These are phyloP conservation scores for Prosopocoilus inquinatus DNA, from an alignment of 2,888 invertebrate species.

Conservation along the genomic window DNA sequence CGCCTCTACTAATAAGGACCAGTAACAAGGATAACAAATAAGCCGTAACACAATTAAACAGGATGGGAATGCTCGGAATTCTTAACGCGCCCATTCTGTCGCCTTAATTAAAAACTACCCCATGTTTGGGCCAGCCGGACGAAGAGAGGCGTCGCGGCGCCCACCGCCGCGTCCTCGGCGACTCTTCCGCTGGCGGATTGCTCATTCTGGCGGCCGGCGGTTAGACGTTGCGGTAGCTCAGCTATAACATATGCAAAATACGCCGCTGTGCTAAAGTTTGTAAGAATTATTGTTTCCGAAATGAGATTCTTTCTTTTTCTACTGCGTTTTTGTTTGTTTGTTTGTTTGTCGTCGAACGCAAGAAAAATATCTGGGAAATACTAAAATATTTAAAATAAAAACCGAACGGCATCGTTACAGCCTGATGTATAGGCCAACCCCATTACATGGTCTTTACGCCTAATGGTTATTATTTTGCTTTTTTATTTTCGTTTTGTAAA, in stretches of 20 bases:
- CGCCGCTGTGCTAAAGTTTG: constrained; percentile 27
- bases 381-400: too few relatives aligned
- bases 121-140: constrained; percentile 38
- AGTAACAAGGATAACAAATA: constrained; percentile 38
- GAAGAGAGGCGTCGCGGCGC: constrained; percentile 13
- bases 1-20: constrained; percentile 23
- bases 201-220: constrained; percentile 44
- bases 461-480: too few relatives aligned
- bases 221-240: constrained; percentile 49
- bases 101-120: constrained; percentile 53
- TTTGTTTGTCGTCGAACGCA: too few relatives aligned
- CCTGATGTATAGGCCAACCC: too few relatives aligned
- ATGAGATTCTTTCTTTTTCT: constrained; percentile 26
- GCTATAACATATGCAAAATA: constrained; percentile 47
- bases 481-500: too few relatives aligned
- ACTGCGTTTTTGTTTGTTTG: constrained; percentile 6
- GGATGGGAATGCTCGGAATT: constrained; percentile 49
- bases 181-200: constrained; percentile 35
- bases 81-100: constrained; percentile 50
- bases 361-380: too few relatives aligned
- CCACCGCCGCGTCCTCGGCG: background rate
- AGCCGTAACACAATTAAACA: constrained; percentile 44
- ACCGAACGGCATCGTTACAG: too few relatives aligned
- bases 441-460: too few relatives aligned
- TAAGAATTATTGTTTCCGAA: constrained; percentile 29